phyloP scores from a whole-genome alignment of 92 coral and sea anemone species.

The Heteractis magnifica region DNA sequence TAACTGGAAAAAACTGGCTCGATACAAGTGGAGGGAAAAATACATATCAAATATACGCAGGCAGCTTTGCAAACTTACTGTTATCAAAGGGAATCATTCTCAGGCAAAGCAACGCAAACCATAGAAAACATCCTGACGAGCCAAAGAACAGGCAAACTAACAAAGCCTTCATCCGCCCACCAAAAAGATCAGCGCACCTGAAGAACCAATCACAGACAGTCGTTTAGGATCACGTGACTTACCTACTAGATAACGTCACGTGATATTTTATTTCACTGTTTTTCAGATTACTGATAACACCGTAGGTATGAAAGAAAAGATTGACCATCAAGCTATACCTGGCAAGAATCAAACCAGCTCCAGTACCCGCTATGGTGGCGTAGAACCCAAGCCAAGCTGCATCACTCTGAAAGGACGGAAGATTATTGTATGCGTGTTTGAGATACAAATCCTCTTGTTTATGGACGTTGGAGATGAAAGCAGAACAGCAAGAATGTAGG shows the following conservation, averaged over 20 bases:
- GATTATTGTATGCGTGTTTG: no score
- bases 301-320: neutral
- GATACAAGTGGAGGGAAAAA: no score
- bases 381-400: slow-evolving; percentile 95
- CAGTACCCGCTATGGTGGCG: slow-evolving; percentile 93
- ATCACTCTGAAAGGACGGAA: slow-evolving; percentile 40
- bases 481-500: neutral
- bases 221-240: neutral
- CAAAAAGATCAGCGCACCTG: slow-evolving; percentile 94
- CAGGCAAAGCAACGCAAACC: slow-evolving; percentile 93
- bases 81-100: slow-evolving; percentile 76
- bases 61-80: slow-evolving; percentile 45
- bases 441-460: no score
- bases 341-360: slow-evolving; percentile 89
- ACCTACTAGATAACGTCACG: neutral
- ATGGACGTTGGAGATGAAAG: neutral
- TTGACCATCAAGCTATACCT: slow-evolving; percentile 38
- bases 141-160: slow-evolving; percentile 87
- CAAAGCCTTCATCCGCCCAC: slow-evolving; percentile 88
- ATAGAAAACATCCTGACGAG: slow-evolving; percentile 80
- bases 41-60: no score
- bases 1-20: no score
- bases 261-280: neutral
- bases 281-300: neutral
- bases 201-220: neutral